These are phyloP conservation scores for Hypena proboscidalis DNA, from an alignment of 2,888 invertebrate species.

Conservation along the genomic window DNA sequence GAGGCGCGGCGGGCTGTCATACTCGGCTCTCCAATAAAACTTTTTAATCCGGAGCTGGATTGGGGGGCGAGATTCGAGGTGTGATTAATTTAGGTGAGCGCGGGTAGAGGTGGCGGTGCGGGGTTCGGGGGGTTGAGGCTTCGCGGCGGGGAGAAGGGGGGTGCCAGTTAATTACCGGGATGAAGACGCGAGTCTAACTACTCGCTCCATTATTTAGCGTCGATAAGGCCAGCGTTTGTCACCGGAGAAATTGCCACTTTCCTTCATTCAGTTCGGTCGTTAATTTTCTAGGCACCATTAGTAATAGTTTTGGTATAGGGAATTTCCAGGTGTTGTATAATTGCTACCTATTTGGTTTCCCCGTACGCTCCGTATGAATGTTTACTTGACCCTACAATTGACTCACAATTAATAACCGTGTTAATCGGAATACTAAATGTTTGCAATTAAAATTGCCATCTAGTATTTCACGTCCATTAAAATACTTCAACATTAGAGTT, in stretches of 20 bases:
- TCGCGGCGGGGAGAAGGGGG: conserved; percentile 41
- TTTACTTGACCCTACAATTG: conserved; percentile 17
- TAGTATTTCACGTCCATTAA: too few species aligned
- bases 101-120: conserved; percentile 43
- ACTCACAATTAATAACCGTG: not conserved
- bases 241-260: conserved; percentile 77
- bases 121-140: conserved; percentile 1
- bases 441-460: too few species aligned
- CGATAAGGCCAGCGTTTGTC: conserved; percentile 81
- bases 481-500: too few species aligned
- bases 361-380: conserved; percentile 21
- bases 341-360: conserved; percentile 17
- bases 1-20: conserved; percentile 73
- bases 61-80: conserved; percentile 83
- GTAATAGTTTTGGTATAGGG: conserved; percentile 41
- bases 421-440: too few species aligned
- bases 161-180: conserved; percentile 78
- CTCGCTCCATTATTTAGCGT: conserved; percentile 81
- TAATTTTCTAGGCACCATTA: conserved; percentile 54
- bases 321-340: conserved; percentile 39
- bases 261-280: conserved; percentile 76
- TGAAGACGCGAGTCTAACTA: conserved; percentile 83
- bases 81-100: conserved; percentile 81
- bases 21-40: conserved; percentile 81
- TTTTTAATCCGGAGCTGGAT: conserved; percentile 81